Conservation (phyloP, 2,888 invertebrate genomes). For the Monoplex corrugatus region DNA sequence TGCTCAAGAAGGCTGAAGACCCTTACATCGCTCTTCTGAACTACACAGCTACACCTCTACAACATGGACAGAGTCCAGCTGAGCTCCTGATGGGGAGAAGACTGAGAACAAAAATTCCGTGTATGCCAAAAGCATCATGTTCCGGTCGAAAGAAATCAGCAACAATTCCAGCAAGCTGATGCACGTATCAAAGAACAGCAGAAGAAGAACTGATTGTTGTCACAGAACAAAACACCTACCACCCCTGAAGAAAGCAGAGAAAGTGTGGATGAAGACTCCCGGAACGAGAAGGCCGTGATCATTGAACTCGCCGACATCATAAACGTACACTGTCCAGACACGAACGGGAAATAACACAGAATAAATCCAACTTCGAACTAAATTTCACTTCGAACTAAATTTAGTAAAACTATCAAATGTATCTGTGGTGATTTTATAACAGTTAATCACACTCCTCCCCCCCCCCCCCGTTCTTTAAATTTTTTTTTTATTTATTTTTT, state of each 20-base stretch:
- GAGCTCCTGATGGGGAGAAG: conserved; percentile 47
- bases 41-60: conserved; percentile 42
- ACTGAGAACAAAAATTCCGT: conserved; percentile 30
- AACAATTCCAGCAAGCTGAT: neutral
- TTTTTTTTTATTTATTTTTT: too few species aligned
- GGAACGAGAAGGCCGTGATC: neutral
- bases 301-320: neutral
- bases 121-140: neutral
- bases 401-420: too few species aligned
- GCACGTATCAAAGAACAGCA: neutral
- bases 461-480: too few species aligned
- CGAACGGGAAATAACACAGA: too few species aligned
- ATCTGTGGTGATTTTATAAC: too few species aligned
- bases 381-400: too few species aligned
- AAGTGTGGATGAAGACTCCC: conserved; percentile 3
- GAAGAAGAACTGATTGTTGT: neutral
- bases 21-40: conserved; percentile 45
- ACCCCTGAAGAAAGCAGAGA: neutral
- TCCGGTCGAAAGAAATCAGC: neutral
- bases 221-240: neutral
- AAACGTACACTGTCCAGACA: neutral
- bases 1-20: conserved; percentile 41
- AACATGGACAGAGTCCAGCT: conserved; percentile 35
- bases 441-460: too few species aligned
- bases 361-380: too few species aligned